Base-by-base conservation (phyloP, 2,113 vertebrate species). In the Oplegnathus fasciatus region DNA sequence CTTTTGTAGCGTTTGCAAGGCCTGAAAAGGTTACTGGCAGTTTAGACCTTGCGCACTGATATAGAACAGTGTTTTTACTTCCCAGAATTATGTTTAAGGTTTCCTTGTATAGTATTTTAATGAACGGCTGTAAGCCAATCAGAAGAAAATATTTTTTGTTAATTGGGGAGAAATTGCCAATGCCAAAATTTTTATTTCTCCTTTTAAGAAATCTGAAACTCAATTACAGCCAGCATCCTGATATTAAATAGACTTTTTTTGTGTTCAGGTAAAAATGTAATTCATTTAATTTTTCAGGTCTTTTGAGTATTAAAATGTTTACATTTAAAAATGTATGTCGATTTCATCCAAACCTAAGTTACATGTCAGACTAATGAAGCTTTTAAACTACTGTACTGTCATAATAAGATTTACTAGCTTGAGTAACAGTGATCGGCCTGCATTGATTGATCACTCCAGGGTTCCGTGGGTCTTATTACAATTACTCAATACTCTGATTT, bases 371-470 rank as follows among this genome's bases (percentile, higher is more conserved):
- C 62, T 55, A 10, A 65, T 44, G 1, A 71, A 74, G 28, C n/a
- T 17, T 60, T 18, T 30, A 42, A 68, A 42, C 9, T 3, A 22
- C 28, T 58, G 5, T 52, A 9, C 17, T 14, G 57, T 71, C 17
- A 40, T n/a, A 6, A 46, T 7, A 9, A 70, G 20, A 87, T 82
- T 86, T 58, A 62, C 44, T 13, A 48, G 1, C 48, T 26, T 57
- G 20, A 40, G 67, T 58, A 57, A 64, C 26, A 44, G 28, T 52
- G 55, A 48, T 83, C 24, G 7, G 58, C 37, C 14, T 69, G 37
- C 37, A 26, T 6, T 74, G 61, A 57, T 50, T 64, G 69, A 88
- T 89, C 65, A 73, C 71, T 22, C 48, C n/a, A 50, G 50, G 60
- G 10, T 55, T 60, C 50, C 40, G 34, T 18, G 20, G 28, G 17